phyloP scores from a whole-genome alignment of 2,888 invertebrate species.

The Pseudococcus longispinus region DNA sequence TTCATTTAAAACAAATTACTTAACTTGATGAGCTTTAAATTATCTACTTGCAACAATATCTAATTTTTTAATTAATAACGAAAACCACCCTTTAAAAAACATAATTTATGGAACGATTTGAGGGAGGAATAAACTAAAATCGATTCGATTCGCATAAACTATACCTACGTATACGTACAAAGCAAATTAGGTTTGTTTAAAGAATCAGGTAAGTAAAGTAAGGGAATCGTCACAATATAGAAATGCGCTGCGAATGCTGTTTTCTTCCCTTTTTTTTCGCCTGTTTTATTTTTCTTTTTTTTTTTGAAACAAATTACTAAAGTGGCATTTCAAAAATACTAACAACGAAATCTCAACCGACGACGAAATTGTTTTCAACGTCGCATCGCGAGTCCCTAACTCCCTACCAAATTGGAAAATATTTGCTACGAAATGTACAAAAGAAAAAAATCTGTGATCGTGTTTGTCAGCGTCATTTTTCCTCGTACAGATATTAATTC shows the following conservation, averaged over 20 bases:
- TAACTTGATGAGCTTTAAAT: no score
- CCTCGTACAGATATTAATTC: not conserved
- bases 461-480: conserved; percentile 1
- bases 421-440: not conserved
- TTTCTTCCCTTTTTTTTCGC: not conserved
- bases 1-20: no score
- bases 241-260: not conserved
- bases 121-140: not conserved
- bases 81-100: no score
- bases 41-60: no score
- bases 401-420: not conserved
- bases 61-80: no score
- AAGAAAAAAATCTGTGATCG: not conserved
- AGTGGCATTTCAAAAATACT: not conserved
- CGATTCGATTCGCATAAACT: not conserved
- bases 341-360: not conserved
- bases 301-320: not conserved
- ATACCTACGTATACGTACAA: not conserved
- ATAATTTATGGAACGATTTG: no score
- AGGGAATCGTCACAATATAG: not conserved
- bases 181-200: not conserved
- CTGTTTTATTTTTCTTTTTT: not conserved
- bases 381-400: not conserved
- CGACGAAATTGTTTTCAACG: not conserved
- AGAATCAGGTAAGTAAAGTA: not conserved